phyloP scores from a whole-genome alignment of 2,888 invertebrate species.

The Dicyrtoma fusca region DNA sequence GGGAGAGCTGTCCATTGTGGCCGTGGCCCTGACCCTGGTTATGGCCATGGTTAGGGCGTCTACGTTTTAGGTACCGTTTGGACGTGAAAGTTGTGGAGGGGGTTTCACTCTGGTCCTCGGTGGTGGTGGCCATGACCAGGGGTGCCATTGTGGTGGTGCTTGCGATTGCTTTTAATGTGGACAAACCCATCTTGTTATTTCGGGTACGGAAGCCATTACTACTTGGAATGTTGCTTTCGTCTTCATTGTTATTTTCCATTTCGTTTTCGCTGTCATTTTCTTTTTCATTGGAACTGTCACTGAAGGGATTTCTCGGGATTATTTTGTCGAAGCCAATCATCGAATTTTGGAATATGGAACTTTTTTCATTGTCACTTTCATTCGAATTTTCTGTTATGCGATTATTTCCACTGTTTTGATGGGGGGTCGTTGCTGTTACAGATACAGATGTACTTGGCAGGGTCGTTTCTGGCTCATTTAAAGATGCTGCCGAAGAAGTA shows the following conservation, averaged over 20 bases:
- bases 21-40: too few species aligned
- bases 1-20: too few species aligned
- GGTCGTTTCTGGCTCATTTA: not conserved
- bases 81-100: slow-evolving; percentile 20
- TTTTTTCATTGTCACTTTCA: too few species aligned
- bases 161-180: not conserved
- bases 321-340: not conserved
- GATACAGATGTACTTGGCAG: not conserved
- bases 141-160: not conserved
- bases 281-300: not conserved
- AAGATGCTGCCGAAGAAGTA: not conserved
- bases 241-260: too few species aligned
- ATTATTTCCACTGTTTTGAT: not conserved
- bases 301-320: not conserved
- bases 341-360: not conserved
- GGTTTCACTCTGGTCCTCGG: slow-evolving; percentile 6
- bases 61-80: slow-evolving; percentile 14
- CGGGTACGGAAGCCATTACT: not conserved
- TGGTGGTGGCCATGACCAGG: not conserved
- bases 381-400: too few species aligned
- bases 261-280: not conserved
- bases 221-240: not conserved
- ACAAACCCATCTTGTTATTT: too few species aligned
- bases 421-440: not conserved
- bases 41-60: not conserved